Conservation (phyloP, 1,140 invertebrate genomes). For the Hycleus phaleratus region DNA sequence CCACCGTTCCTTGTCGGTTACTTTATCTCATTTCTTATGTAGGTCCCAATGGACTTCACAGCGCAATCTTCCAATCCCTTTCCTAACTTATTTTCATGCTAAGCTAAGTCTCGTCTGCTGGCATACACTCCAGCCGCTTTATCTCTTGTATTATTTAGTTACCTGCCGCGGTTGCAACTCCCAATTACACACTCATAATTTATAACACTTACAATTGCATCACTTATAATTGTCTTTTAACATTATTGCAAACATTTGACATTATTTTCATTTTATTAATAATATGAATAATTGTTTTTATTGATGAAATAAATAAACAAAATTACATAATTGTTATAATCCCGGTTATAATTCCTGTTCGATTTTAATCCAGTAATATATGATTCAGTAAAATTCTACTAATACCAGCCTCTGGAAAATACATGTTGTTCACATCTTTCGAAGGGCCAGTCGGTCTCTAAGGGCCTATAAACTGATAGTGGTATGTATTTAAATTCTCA, state of each 20-base stretch:
- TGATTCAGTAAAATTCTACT: conserved; percentile 14
- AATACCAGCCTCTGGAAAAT: conserved; percentile 16
- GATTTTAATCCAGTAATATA: conserved; percentile 15
- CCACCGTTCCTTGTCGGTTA: conserved; percentile 26
- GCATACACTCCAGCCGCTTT: conserved; percentile 17
- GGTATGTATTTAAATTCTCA: conserved; percentile 24
- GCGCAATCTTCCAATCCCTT: conserved; percentile 33
- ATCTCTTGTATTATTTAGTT: conserved; percentile 29
- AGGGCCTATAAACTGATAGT: conserved; percentile 21
- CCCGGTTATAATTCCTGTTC: conserved; percentile 8
- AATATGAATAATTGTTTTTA: too few species aligned
- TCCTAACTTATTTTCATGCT: conserved; percentile 32
- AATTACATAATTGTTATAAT: not conserved
- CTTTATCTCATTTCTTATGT: conserved; percentile 34
- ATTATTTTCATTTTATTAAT: too few species aligned
- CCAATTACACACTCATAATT: conserved; percentile 16
- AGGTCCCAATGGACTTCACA: conserved; percentile 24
- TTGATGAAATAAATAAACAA: too few species aligned
- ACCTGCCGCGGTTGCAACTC: conserved; percentile 18
- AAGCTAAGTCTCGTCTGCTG: conserved; percentile 26
- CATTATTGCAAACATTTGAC: too few species aligned
- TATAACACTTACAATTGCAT: conserved; percentile 13
- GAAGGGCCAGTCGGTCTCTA: conserved; percentile 18
- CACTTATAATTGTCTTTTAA: not conserved
- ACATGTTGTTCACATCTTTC: conserved; percentile 19